Evolutionary conservation across 2,888 invertebrate genomes (phyloP), one percentile per base, ranked within the genome.

Genomic region (Scaptomyza reducta): DNA sequence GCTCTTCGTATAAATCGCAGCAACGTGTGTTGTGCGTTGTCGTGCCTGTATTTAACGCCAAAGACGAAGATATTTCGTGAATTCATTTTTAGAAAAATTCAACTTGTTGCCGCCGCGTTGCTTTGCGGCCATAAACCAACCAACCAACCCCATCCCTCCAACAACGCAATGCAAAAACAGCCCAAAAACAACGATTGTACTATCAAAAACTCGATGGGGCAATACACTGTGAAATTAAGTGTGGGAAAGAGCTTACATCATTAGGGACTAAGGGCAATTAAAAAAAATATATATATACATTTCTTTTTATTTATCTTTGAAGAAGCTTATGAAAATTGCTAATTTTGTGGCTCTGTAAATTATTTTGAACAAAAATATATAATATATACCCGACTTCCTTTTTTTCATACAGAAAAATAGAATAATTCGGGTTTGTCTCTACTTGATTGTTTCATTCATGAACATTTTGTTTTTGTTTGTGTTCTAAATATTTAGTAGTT

Each of bases 51-150:
- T 83, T 84, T 85, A 85, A 85, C 76, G 82, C 84, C 84, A 85
- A 85, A 85, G 64, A 85, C 84, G 84, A 85, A 80, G 87, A 79
- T 80, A 82, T 82, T 87, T 84, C 85, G 84, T 79, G 81, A 70
- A 74, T 85, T 85, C 84, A 87, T 80, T 85, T 85, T 85, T 85
- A 85, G 84, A 85, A 82, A 79, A 85, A 84, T 87, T 78, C 84
- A 84, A 87, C 87, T 85, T 85, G 87, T 85, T 85, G 84, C 87
- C 81, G 67, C 60, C 55, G 66, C 61, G 49, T 25, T 67, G 66
- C 61, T 71, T 71, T 68, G 67, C 54, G 71, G 69, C 85, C 77
- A 85, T 80, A 84, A 77, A 84, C 58, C 58, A 67, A 44, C 33
- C 44, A 33, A 31, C 22, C 51, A 51, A 58, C 53, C 63, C 47